Evolutionary conservation across 2,888 invertebrate genomes (phyloP), one percentile per base, ranked within the genome.

Genomic region (Plemyria rubiginata): DNA sequence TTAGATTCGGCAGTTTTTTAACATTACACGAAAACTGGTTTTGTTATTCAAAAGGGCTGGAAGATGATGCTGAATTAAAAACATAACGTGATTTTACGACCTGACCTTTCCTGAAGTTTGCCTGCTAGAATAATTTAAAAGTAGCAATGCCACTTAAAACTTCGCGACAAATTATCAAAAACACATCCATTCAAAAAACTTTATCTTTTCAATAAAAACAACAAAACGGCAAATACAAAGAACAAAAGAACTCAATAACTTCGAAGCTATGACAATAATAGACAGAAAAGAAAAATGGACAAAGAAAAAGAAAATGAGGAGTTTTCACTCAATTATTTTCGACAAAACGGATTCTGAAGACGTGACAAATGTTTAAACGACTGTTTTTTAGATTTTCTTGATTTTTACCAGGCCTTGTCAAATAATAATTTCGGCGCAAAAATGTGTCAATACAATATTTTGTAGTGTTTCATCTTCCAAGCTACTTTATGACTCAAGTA

Each of bases 321-420:
- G 29, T 59, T 63, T 46, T 51, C 52, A 59, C 59, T 59, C 36
- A 55, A 63, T 63, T 55, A 63, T 63, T 54, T 63, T 46, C 48
- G 45, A 15, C 38, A 50, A 32, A 62, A 40, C 16, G 54, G 8
- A 54, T 57, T 50, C 40, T 29, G 16, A 51, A 50, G 32, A 51
- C 55, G 36, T 22, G 43, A 15, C 57, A 32, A 54, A 16, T 15
- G 11, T 54, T 32, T 54, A 43, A 45, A 8, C 29, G 51, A 40
- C 12, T 43, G 36, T 36, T 45, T 16, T 45, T 16, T 8, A 9
- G 45, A 11, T 45, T 45, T 45, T 45, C 9, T 45, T 16, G 15
- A 15, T 43, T 11, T 16, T 8, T 32, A 8, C 32, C 32, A 32
- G 6, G 5, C 32, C 32, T 32, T 32, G 32, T 32, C 6, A 7